Base-by-base conservation (phyloP, 2,113 vertebrate species). In the Dasyprocta punctata region DNA sequence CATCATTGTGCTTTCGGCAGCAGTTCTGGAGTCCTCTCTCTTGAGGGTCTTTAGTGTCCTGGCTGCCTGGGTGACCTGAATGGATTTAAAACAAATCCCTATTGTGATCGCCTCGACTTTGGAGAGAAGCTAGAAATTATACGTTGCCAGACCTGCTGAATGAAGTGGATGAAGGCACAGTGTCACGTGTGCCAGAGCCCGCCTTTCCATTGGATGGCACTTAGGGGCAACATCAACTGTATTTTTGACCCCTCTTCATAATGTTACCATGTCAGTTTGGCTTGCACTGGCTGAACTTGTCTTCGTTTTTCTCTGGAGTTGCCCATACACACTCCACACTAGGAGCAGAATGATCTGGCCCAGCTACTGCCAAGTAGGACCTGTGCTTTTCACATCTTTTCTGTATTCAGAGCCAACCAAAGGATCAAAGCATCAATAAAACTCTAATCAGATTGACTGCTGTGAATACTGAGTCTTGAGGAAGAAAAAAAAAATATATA, bases 101-200 rank as follows among this genome's bases (percentile, higher is more conserved):
- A 19, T 67, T 14, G 13, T 67, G 30, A 33, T 67, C 60, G 7
- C n/a, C 36, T 67, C n/a, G 33, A n/a, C 33, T n/a, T 61, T 67
- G 65, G 33, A 17, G 65, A n/a, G n/a, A 33, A 67, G 16, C 33
- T 6, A n/a, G 65, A 67, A 67, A 6, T 67, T 2, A 1, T 1
- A 6, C 5, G 5, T 1, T 67, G 33, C 65, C 5, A 14, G 33
- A 36, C 16, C 14, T 17, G 33, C 13, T 17, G 14, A 67, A 7
- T 5, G 7, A 67, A 14, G 30, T 36, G 65, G 65, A 11, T 36
- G 30, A 36, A 13, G 13, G 16, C 33, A n/a, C 5, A n/a, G 16
- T 6, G 5, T n/a, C 14, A 2, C 19, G 16, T n/a, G 1, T n/a
- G 2, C 16, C 6, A n/a, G 36, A n/a, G 36, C 36, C 63, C n/a